Evolutionary conservation across 2,888 invertebrate genomes (phyloP).

Genomic region (Heteromurus nitidus): DNA sequence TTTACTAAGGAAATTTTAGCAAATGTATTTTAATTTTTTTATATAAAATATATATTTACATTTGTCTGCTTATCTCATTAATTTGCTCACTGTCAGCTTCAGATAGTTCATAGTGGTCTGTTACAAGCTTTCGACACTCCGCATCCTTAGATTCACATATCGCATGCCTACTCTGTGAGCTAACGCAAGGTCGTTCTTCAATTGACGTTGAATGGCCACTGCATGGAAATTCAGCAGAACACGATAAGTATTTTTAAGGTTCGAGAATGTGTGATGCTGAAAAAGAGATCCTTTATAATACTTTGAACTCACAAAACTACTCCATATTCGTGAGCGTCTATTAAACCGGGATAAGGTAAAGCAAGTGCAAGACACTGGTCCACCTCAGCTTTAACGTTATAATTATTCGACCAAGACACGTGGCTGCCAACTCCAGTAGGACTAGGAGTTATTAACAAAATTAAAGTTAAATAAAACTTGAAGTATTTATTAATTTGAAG

Average conservation of each 20-base stretch:
- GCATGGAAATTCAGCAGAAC: neutral
- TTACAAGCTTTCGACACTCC: too few relatives aligned
- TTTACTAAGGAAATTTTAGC: conserved; percentile 8
- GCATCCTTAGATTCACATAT: neutral
- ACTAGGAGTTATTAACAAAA: neutral
- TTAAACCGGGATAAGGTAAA: conserved; percentile 1
- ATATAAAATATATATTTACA: neutral
- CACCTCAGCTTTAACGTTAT: neutral
- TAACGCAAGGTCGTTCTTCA: neutral
- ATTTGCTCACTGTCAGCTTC: neutral
- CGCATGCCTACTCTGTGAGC: neutral
- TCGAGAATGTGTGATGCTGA: neutral
- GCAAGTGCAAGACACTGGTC: neutral
- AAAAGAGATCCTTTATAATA: neutral
- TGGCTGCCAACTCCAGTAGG: conserved; percentile 1
- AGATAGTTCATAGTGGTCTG: neutral
- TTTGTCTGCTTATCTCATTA: neutral
- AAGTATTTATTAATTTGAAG: neutral
- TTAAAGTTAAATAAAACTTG: too few relatives aligned
- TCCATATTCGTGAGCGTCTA: neutral
- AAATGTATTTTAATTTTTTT: neutral
- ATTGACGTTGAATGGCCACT: neutral
- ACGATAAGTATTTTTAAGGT: neutral
- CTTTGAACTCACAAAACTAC: neutral
- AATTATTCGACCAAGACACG: neutral